Percentiles rank a stretch among this genome's conserved stretches.
Evolutionary conservation across 2,797 vertebrate genomes (phyloP).

Genomic region (Pagetopsis macropterus): DNA sequence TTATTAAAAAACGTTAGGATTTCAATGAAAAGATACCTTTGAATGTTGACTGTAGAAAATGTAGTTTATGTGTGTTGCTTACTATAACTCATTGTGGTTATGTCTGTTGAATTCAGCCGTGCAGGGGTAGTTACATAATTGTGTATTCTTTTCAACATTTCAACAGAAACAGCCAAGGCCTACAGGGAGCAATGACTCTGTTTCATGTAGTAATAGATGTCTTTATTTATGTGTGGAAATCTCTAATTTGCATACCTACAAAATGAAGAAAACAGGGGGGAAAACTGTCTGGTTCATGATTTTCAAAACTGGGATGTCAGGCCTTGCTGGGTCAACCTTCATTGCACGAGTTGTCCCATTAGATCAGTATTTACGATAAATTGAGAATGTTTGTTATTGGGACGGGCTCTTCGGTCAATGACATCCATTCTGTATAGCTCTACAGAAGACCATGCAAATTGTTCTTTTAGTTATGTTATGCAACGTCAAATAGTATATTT

Average conservation of each 20-base stretch:
- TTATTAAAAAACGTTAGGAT: neutral
- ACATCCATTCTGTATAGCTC: neutral
- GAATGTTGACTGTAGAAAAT: no score
- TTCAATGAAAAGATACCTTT: neutral
- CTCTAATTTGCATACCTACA: no score
- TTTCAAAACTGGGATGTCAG: no score
- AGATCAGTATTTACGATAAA: constrained; percentile 7
- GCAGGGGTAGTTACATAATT: no score
- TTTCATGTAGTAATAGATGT: neutral
- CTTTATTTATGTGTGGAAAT: neutral
- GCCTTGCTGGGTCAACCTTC: no score
- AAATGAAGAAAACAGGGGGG: no score
- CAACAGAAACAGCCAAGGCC: neutral
- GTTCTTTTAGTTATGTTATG: neutral
- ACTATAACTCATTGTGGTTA: no score
- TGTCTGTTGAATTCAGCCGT: no score
- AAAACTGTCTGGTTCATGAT: no score
- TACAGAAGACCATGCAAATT: neutral
- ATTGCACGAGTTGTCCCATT: neutral
- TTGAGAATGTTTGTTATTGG: neutral
- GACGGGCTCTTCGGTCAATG: neutral
- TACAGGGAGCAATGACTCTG: neutral
- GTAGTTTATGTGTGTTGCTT: neutral
- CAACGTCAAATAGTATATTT: neutral
- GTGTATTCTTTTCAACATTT: no score